These are phyloP conservation scores for Seira sanloemensis DNA, from an alignment of 2,888 invertebrate species.

Conservation along the genomic window DNA sequence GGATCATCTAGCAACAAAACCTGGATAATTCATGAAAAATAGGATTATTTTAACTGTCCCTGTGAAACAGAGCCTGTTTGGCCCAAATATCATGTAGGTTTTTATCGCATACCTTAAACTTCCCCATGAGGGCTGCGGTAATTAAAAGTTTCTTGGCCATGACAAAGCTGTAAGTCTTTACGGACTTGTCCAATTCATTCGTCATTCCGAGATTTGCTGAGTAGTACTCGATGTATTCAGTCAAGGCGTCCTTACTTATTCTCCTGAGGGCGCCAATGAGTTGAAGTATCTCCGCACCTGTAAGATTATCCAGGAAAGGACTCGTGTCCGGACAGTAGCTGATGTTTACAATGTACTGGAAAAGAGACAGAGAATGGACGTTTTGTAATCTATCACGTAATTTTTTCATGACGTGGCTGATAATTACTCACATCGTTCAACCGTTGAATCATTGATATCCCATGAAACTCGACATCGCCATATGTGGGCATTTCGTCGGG, in stretches of 20 bases:
- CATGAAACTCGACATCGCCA: conserved; percentile 43
- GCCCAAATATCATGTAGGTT: too few relatives aligned
- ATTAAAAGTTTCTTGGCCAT: conserved; percentile 33
- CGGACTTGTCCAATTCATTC: conserved; percentile 38
- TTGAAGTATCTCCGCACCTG: conserved; percentile 84
- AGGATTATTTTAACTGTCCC: not conserved
- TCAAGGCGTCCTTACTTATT: conserved; percentile 76
- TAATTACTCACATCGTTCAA: too few relatives aligned
- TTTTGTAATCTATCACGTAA: too few relatives aligned
- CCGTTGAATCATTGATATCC: conserved; percentile 21
- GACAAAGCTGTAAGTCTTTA: conserved; percentile 28
- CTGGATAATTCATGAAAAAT: not conserved
- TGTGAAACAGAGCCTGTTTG: not conserved
- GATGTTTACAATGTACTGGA: conserved; percentile 75
- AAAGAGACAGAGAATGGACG: too few relatives aligned
- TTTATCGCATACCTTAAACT: conserved; percentile 47
- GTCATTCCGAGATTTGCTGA: conserved; percentile 33
- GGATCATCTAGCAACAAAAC: conserved; percentile 53
- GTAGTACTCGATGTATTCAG: conserved; percentile 21
- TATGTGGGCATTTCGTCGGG: conserved; percentile 11
- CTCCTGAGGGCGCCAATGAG: conserved; percentile 86
- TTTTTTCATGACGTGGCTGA: too few relatives aligned
- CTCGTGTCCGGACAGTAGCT: conserved; percentile 95
- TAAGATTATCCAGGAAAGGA: conserved; percentile 86
- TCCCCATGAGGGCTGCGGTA: conserved; percentile 51